Evolutionary conservation across 92 coral and sea anemone species (phyloP), one percentile per base, ranked within the genome.

Genomic region (Epizoanthus rinbou): DNA sequence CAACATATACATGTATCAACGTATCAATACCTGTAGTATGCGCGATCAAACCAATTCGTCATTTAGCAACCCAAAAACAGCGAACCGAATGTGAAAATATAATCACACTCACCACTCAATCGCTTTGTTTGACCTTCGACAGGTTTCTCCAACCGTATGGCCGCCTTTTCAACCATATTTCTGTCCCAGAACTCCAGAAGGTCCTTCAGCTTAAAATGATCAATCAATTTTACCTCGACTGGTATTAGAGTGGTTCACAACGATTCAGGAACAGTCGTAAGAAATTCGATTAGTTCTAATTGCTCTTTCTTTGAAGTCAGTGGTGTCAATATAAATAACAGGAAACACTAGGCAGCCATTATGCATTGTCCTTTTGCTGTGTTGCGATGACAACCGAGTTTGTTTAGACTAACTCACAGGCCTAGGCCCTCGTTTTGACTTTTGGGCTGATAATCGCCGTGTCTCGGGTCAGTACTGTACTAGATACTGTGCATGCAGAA

Each of bases 111-210:
- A 71, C 76, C 76, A 71, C 76, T 31, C 13, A 71, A 14, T 71
- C 57, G 45, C 58, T 71, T 71, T 35, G 76, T 22, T 71, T 71
- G 76, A 19, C 58, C 57, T n/a, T 41, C 76, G 28, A 71, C 23
- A 3, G 54, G 54, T 45, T 71, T 70, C 22, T 70, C 75, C 75
- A 70, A 21, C 57, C 57, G 52, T 5, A 35, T 56, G 45, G 31
- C 76, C 22, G 57, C 76, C 76, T 71, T 71, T 71, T 71, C 76
- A 41, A 71, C 76, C 76, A 71, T 71, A 19, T 71, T 71, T 71
- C 47, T 16, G 19, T 66, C 39, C n/a, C 72, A 66, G 47, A 28
- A 50, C 25, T 17, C n/a, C 72, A 66, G 47, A 28, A 50, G 54
- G 54, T 9, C 7, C 54, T 50, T 50, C 9, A 9, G 16, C 54